Conservation (phyloP, 2,888 invertebrate genomes). For the Siphonodentalium dalli region DNA sequence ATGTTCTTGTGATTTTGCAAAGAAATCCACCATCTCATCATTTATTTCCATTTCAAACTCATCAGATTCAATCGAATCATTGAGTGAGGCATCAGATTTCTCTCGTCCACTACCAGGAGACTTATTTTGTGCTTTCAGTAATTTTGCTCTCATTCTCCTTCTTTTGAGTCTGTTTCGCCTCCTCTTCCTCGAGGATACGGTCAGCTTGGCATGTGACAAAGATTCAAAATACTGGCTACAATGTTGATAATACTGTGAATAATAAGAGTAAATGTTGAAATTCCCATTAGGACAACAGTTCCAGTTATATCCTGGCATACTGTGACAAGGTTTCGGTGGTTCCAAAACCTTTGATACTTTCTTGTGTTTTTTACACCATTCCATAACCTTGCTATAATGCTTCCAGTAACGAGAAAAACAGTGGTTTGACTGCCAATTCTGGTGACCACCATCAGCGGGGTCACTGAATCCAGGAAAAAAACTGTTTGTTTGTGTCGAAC, state of each 20-base stretch:
- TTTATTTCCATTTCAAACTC: conserved; percentile 70
- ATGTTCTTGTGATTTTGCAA: conserved; percentile 71
- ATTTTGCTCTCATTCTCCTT: background rate
- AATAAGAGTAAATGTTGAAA: too few relatives aligned
- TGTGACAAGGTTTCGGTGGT: background rate
- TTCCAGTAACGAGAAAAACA: conserved; percentile 51
- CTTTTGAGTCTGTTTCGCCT: conserved; percentile 6
- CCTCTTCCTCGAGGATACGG: conserved; percentile 2
- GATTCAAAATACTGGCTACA: too few relatives aligned
- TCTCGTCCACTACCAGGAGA: background rate
- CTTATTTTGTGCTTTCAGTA: background rate
- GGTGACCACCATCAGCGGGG: conserved; percentile 20
- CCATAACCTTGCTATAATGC: conserved; percentile 45
- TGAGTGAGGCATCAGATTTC: background rate
- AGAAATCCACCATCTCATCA: conserved; percentile 73
- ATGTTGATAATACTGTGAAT: background rate
- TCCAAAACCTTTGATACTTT: conserved; percentile 27
- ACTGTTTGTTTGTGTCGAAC: too few relatives aligned
- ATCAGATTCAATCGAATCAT: conserved; percentile 37
- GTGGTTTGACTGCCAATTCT: conserved; percentile 44
- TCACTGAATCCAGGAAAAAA: too few relatives aligned
- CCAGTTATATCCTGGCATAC: too few relatives aligned
- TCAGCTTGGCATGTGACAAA: background rate
- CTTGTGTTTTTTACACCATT: conserved; percentile 48
- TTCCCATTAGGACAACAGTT: too few relatives aligned